A percentile compares a stretch with the other conserved stretches of the same genome.
These are phyloP conservation scores for Drosophila santomea DNA, from an alignment of 1,140 invertebrate species.

Conservation along the genomic window DNA sequence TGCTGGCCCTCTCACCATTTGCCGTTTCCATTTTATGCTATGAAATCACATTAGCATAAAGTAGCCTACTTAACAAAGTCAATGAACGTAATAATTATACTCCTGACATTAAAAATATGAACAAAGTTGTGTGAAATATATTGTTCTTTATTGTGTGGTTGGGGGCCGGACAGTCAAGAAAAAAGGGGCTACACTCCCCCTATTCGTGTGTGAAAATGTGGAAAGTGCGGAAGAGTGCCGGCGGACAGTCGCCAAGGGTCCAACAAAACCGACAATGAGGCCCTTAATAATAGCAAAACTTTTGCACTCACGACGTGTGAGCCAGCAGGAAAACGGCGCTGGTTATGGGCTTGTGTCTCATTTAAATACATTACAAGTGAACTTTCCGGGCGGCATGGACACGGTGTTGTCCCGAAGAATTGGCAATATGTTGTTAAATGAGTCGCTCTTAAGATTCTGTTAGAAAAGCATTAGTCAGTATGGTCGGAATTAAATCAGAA, in stretches of 20 bases:
- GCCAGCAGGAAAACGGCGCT: constrained; percentile 33
- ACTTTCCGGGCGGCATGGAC: constrained; percentile 40
- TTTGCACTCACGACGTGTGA: constrained; percentile 71
- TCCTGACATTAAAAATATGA: constrained; percentile 82
- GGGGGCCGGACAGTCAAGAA: constrained; percentile 1
- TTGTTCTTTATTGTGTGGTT: constrained; percentile 64
- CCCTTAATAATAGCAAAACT: constrained; percentile 80
- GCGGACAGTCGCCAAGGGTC: constrained; percentile 62
- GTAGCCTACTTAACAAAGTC: constrained; percentile 80
- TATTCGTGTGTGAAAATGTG: constrained; percentile 3
- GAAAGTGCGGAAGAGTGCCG: not conserved
- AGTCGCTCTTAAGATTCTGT: constrained; percentile 32
- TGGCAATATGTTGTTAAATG: constrained; percentile 46
- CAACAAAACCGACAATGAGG: constrained; percentile 78
- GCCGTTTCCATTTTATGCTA: constrained; percentile 35
- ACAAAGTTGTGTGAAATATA: constrained; percentile 78
- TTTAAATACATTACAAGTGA: constrained; percentile 65
- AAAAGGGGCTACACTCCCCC: constrained; percentile 10
- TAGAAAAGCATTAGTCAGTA: constrained; percentile 32
- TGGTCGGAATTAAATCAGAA: too few relatives aligned
- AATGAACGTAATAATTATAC: constrained; percentile 82
- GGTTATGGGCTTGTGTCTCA: constrained; percentile 42
- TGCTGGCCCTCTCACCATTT: not conserved
- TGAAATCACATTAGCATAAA: constrained; percentile 78
- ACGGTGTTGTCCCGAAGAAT: not conserved